A percentile compares a stretch with the other conserved stretches of the same genome.
Conservation (phyloP, 2,888 invertebrate genomes). For the Syrphus vitripennis region DNA sequence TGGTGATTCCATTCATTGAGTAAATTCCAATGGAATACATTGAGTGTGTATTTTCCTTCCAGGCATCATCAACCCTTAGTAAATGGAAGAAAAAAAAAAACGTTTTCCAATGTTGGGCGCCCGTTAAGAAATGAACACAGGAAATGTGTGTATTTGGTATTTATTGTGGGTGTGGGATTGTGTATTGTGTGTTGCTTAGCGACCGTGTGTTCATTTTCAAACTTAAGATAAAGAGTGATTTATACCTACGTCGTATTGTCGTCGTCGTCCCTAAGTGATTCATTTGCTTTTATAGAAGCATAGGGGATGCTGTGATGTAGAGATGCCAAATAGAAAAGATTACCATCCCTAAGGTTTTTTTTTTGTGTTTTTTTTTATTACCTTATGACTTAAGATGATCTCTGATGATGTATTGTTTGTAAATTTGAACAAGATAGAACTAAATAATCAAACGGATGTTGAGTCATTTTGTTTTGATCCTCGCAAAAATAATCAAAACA, state of each 20-base stretch:
- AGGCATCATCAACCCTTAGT: constrained; percentile 53
- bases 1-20: constrained; percentile 69
- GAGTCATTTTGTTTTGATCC: too few relatives aligned
- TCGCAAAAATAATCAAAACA: too few relatives aligned
- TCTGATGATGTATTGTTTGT: too few relatives aligned
- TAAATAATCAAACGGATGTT: too few relatives aligned
- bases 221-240: constrained; percentile 10
- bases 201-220: constrained; percentile 38
- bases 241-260: too few relatives aligned
- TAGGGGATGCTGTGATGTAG: background rate
- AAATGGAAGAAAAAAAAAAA: too few relatives aligned
- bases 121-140: constrained; percentile 57
- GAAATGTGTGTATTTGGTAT: constrained; percentile 50
- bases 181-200: constrained; percentile 44
- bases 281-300: background rate
- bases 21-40: constrained; percentile 40
- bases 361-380: background rate
- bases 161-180: constrained; percentile 22
- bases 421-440: too few relatives aligned
- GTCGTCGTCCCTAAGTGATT: background rate
- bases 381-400: too few relatives aligned
- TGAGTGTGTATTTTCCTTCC: constrained; percentile 17
- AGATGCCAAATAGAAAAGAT: constrained; percentile 16
- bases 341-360: background rate
- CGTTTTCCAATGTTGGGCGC: background rate